A percentile compares a stretch with the other conserved stretches of the same genome.
These are phyloP conservation scores for Scelioninae gen. 2 DNA, from an alignment of 2,888 invertebrate genomes.

Conservation along the genomic window DNA sequence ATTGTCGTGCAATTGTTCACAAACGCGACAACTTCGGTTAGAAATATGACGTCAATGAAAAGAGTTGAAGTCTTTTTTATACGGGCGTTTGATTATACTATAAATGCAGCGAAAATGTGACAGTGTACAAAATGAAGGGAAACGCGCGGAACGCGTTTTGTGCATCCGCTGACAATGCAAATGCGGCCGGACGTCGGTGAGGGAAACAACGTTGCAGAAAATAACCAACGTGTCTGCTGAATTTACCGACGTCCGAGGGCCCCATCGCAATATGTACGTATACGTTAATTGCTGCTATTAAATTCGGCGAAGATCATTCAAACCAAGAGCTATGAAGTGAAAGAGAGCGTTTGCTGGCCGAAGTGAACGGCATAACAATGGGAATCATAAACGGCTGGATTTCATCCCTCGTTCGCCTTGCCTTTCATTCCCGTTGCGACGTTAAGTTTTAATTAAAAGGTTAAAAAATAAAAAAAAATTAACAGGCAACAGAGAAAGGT, in stretches of 20 bases:
- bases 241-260: conserved; percentile 49
- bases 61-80: background rate
- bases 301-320: conserved; percentile 49
- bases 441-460: too few species aligned
- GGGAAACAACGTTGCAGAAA: conserved; percentile 61
- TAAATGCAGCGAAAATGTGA: conserved; percentile 21
- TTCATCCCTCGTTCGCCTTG: conserved; percentile 14
- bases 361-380: conserved; percentile 41
- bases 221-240: conserved; percentile 58
- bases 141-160: conserved; percentile 42
- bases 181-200: conserved; percentile 56
- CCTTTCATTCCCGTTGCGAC: conserved; percentile 17
- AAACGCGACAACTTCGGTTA: background rate
- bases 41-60: background rate
- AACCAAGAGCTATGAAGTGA: conserved; percentile 41
- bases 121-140: conserved; percentile 43
- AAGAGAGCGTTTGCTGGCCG: conserved; percentile 43
- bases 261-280: conserved; percentile 50
- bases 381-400: conserved; percentile 40
- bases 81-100: conserved; percentile 22
- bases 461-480: conserved; percentile 9
- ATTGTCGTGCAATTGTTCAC: too few species aligned
- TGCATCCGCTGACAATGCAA: conserved; percentile 59
- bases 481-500: too few species aligned
- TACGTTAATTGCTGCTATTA: conserved; percentile 59